Percentiles rank a stretch among this genome's conserved stretches.
phyloP scores from a whole-genome alignment of 2,113 vertebrate genomes.

The Procavia capensis region DNA sequence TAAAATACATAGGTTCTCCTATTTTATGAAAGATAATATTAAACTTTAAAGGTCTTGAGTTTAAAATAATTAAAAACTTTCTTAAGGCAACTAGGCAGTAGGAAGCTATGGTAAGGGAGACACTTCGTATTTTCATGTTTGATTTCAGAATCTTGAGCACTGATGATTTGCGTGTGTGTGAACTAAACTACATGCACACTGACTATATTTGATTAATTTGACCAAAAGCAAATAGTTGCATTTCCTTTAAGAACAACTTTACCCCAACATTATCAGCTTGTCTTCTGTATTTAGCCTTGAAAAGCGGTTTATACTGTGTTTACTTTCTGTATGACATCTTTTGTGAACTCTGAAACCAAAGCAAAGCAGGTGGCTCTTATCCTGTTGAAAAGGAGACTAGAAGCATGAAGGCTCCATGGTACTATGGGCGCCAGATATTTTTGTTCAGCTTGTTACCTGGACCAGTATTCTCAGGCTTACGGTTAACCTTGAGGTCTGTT shows the following conservation, averaged over 20 bases:
- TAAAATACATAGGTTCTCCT: neutral
- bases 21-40: constrained; percentile 17
- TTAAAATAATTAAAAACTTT: constrained; percentile 24
- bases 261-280: neutral
- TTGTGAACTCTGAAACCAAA: neutral
- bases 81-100: neutral
- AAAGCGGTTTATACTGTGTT: neutral
- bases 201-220: neutral
- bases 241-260: neutral
- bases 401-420: neutral
- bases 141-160: neutral
- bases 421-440: neutral
- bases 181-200: neutral
- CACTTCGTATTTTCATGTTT: neutral
- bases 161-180: neutral
- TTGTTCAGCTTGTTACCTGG: neutral
- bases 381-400: neutral
- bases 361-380: neutral
- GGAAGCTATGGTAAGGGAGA: neutral
- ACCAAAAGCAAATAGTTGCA: neutral
- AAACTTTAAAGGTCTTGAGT: constrained; percentile 9
- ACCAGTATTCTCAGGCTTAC: neutral
- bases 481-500: neutral
- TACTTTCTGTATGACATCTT: neutral
- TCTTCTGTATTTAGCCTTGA: neutral